These are phyloP conservation scores for Drosophila varians DNA, from an alignment of 1,140 invertebrate genomes.

Conservation along the genomic window DNA sequence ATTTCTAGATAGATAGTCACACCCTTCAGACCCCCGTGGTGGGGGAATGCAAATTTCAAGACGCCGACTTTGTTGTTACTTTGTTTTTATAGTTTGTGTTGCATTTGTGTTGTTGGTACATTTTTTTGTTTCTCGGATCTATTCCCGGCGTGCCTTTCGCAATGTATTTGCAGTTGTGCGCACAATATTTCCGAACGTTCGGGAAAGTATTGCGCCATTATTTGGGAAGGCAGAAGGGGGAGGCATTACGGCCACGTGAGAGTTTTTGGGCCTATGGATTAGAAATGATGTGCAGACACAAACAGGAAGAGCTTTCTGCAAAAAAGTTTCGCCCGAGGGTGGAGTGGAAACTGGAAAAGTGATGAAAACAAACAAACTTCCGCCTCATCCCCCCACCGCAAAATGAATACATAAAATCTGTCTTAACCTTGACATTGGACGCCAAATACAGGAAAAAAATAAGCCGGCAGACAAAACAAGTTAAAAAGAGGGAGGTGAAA, in stretches of 20 bases:
- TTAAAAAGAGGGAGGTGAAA: slow-evolving; percentile 31
- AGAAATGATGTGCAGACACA: slow-evolving; percentile 60
- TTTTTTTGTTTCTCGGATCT: slow-evolving; percentile 19
- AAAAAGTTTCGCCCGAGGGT: slow-evolving; percentile 24
- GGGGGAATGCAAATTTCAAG: slow-evolving; percentile 21
- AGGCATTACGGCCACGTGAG: neutral
- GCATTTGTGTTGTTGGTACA: slow-evolving; percentile 7
- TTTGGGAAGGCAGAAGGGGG: neutral
- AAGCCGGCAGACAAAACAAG: slow-evolving; percentile 60
- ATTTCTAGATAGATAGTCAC: slow-evolving; percentile 10
- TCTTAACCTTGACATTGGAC: slow-evolving; percentile 80
- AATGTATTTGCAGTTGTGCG: slow-evolving; percentile 72
- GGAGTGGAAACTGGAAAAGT: too few relatives aligned
- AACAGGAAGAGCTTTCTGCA: slow-evolving; percentile 77
- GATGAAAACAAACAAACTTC: slow-evolving; percentile 60
- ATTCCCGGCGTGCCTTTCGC: slow-evolving; percentile 62
- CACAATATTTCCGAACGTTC: slow-evolving; percentile 31
- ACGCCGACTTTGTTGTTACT: slow-evolving; percentile 28
- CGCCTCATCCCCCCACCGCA: slow-evolving; percentile 40
- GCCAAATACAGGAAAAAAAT: slow-evolving; percentile 53
- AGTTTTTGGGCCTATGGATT: slow-evolving; percentile 23
- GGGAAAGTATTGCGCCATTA: slow-evolving; percentile 33
- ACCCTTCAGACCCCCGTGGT: slow-evolving; percentile 3
- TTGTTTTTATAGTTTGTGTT: slow-evolving; percentile 19
- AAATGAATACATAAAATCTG: slow-evolving; percentile 67